Evolutionary conservation across 2,888 invertebrate genomes (phyloP).

Genomic region (Himalopsyche japonica): DNA sequence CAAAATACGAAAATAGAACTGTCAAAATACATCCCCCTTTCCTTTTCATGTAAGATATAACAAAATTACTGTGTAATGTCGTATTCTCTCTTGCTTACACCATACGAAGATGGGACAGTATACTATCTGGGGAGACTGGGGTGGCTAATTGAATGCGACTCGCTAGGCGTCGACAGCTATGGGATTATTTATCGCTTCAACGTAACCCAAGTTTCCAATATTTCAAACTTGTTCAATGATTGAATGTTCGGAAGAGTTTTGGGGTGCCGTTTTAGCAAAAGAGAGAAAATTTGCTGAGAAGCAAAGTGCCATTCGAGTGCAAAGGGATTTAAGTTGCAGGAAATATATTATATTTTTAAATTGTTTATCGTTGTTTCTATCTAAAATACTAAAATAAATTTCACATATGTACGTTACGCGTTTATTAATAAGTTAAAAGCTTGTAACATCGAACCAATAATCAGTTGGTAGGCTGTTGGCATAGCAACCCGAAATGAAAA

Average conservation of each 20-base stretch:
- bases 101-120: background rate
- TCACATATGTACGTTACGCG: too few species aligned
- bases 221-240: background rate
- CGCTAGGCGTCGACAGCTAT: conserved; percentile 2
- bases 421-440: too few species aligned
- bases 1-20: background rate
- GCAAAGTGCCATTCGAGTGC: too few species aligned
- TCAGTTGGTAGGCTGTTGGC: too few species aligned
- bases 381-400: too few species aligned
- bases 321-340: too few species aligned
- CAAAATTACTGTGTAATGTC: background rate
- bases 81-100: background rate
- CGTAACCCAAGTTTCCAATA: conserved; percentile 1
- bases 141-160: conserved; percentile 22
- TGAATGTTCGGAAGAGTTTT: background rate
- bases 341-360: too few species aligned
- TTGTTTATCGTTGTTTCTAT: too few species aligned
- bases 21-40: background rate
- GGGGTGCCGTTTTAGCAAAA: background rate
- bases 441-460: too few species aligned
- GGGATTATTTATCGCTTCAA: background rate
- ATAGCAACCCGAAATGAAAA: too few species aligned
- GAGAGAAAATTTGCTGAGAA: background rate
- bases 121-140: background rate
- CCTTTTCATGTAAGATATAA: background rate